Percentiles rank a stretch among this genome's conserved stretches.
Conservation (phyloP, 2,888 invertebrate genomes). For the Gibbula magus region DNA sequence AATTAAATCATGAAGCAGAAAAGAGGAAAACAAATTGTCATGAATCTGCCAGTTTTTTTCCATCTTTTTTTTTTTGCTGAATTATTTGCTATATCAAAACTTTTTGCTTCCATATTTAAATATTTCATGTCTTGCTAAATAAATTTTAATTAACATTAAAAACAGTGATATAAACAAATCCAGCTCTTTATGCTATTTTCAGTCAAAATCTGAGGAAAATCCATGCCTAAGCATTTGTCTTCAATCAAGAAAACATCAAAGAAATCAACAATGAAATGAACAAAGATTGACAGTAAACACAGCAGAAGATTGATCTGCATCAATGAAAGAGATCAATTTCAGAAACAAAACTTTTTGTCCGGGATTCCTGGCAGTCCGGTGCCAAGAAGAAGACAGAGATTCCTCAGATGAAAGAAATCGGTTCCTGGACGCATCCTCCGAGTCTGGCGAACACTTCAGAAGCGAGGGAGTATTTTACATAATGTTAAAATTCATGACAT, state of each 20-base stretch:
- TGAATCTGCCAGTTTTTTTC: no score
- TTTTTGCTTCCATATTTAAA: no score
- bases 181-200: no score
- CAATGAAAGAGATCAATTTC: not conserved
- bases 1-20: no score
- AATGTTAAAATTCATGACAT: not conserved
- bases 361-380: not conserved
- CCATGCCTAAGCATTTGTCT: no score
- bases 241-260: not conserved
- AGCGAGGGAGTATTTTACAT: not conserved
- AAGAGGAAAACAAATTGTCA: no score
- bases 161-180: no score
- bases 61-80: no score
- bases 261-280: not conserved
- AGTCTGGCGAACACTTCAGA: not conserved
- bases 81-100: no score
- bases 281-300: not conserved
- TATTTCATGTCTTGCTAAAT: no score
- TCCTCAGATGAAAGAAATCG: not conserved
- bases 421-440: not conserved
- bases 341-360: not conserved
- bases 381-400: not conserved
- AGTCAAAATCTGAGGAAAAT: no score
- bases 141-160: no score
- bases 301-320: not conserved